phyloP scores from a whole-genome alignment of 2,113 vertebrate species.

The Coptodon rendalli region DNA sequence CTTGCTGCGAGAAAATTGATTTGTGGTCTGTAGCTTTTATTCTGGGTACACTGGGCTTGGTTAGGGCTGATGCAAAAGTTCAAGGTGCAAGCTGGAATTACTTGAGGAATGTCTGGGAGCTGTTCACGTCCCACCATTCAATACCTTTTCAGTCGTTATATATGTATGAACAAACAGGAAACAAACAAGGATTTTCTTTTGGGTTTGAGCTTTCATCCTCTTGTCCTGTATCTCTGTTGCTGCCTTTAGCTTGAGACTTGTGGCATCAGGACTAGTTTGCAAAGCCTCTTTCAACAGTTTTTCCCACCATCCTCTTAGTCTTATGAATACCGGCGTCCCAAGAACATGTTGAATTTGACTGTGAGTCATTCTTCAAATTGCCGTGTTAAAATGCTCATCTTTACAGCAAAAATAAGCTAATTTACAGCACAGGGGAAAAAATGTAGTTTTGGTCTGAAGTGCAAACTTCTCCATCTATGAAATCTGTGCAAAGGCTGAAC shows the following conservation, averaged over 20 bases:
- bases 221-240: not conserved
- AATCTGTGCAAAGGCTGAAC: not conserved
- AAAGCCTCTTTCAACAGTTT: not conserved
- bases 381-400: not conserved
- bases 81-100: not conserved
- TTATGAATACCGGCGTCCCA: not conserved
- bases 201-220: not conserved
- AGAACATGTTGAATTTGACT: not conserved
- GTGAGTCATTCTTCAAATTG: not conserved
- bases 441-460: not conserved
- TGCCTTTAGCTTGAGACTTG: not conserved
- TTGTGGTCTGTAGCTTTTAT: not conserved
- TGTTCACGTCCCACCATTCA: fast-evolving
- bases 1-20: not conserved
- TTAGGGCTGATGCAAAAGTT: not conserved
- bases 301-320: fast-evolving
- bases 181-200: not conserved
- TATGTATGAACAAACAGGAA: not conserved
- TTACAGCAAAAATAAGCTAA: not conserved
- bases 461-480: not conserved
- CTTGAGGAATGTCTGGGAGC: not conserved
- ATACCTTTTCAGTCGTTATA: not conserved
- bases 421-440: not conserved
- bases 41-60: fast-evolving
- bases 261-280: not conserved